These are phyloP conservation scores for Coecobrya sp. DNA, from an alignment of 2,888 invertebrate genomes.

Conservation along the genomic window DNA sequence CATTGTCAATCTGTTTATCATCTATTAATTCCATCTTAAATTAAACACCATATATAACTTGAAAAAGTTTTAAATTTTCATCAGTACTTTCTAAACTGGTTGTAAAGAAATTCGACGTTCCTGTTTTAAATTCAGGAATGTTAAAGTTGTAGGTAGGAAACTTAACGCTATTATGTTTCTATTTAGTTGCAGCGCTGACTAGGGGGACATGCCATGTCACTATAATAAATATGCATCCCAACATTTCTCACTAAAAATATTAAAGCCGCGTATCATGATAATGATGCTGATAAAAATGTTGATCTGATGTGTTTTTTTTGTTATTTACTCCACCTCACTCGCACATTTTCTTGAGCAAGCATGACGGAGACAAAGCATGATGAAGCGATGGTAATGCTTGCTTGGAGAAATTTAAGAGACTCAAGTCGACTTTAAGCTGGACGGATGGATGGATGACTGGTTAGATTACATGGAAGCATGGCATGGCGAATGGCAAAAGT, in stretches of 20 bases:
- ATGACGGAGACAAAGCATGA: constrained; percentile 20
- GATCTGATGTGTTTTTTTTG: constrained; percentile 22
- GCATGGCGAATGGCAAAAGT: constrained; percentile 35
- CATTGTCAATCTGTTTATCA: too few relatives aligned
- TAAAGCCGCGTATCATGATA: constrained; percentile 28
- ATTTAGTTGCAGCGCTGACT: too few relatives aligned
- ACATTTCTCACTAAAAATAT: constrained; percentile 12
- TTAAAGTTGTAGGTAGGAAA: too few relatives aligned
- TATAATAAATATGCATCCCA: not conserved
- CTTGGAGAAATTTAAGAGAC: constrained; percentile 31
- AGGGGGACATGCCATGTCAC: not conserved
- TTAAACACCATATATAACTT: too few relatives aligned
- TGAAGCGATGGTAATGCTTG: constrained; percentile 10
- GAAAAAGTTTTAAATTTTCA: too few relatives aligned
- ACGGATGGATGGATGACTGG: constrained; percentile 52
- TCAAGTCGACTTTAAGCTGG: constrained; percentile 27
- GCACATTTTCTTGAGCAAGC: constrained; percentile 49
- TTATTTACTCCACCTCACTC: constrained; percentile 20
- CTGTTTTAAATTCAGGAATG: too few relatives aligned
- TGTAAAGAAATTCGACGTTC: too few relatives aligned
- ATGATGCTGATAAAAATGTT: constrained; percentile 20
- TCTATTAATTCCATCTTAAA: too few relatives aligned
- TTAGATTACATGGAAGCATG: constrained; percentile 19
- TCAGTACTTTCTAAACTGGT: too few relatives aligned
- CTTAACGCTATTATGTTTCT: too few relatives aligned